A percentile compares a stretch with the other conserved stretches of the same genome.
Evolutionary conservation across 2,113 vertebrate genomes (phyloP).

Genomic region (Hirundichthys speculiger): DNA sequence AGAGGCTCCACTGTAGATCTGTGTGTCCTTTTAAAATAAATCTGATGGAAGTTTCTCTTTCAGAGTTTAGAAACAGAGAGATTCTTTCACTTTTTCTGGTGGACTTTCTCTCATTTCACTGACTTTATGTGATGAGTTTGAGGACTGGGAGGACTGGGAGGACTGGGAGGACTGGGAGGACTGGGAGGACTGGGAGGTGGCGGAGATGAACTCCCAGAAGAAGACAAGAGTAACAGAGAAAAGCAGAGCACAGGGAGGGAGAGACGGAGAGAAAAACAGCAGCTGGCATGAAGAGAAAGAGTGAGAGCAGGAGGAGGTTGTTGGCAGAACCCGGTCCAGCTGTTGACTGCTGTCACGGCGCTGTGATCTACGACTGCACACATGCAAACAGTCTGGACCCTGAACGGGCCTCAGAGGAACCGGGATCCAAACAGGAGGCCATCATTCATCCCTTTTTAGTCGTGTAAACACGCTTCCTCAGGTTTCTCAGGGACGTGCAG

Average conservation of each 20-base stretch:
- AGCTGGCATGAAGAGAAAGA: conserved; percentile 13
- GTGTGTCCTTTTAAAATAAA: too few relatives aligned
- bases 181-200: neutral
- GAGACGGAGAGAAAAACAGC: neutral
- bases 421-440: conserved; percentile 40
- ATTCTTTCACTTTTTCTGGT: too few relatives aligned
- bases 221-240: neutral
- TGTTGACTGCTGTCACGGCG: conserved; percentile 63
- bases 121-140: too few relatives aligned
- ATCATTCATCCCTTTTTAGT: conserved; percentile 42
- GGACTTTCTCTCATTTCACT: too few relatives aligned
- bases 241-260: neutral
- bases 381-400: conserved; percentile 13
- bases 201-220: neutral
- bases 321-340: conserved; percentile 55
- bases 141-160: neutral
- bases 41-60: too few relatives aligned
- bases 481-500: conserved; percentile 18
- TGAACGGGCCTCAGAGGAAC: conserved; percentile 24
- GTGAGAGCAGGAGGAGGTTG: conserved; percentile 12
- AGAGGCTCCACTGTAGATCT: too few relatives aligned
- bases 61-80: too few relatives aligned
- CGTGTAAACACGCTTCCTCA: conserved; percentile 40
- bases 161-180: too few relatives aligned
- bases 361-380: conserved; percentile 50